Evolutionary conservation across 92 coral and sea anemone genomes (phyloP).

Genomic region (Plumapathes pennacea): DNA sequence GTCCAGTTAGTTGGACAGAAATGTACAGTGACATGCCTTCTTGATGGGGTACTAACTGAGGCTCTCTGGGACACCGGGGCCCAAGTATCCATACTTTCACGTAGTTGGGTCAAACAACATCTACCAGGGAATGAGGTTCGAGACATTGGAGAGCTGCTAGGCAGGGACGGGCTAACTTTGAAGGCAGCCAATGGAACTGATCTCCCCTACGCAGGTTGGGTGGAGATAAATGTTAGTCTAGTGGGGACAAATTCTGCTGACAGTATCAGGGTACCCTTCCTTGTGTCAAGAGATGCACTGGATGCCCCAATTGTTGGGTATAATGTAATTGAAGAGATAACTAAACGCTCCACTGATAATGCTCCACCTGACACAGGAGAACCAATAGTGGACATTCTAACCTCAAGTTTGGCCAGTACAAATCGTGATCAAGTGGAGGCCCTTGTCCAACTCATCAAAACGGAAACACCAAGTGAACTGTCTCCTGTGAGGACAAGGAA

Average conservation of each 20-base stretch:
- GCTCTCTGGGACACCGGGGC: slow-evolving; percentile 66
- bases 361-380: not conserved
- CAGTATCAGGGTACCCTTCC: slow-evolving; percentile 36
- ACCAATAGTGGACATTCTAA: slow-evolving; percentile 4
- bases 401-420: slow-evolving; percentile 21
- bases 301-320: slow-evolving; percentile 34
- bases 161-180: slow-evolving; percentile 39
- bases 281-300: slow-evolving; percentile 25
- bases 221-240: slow-evolving; percentile 20
- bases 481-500: slow-evolving; percentile 22
- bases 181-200: slow-evolving; percentile 55
- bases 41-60: slow-evolving; percentile 30
- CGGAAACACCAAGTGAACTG: slow-evolving; percentile 26
- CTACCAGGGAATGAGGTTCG: slow-evolving; percentile 24
- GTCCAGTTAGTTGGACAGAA: slow-evolving; percentile 45
- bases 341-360: slow-evolving; percentile 1
- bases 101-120: slow-evolving; percentile 23
- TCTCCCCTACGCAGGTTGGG: slow-evolving; percentile 57
- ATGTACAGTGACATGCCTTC: slow-evolving; percentile 41
- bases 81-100: slow-evolving; percentile 54
- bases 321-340: slow-evolving; percentile 33
- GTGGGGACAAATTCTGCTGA: slow-evolving; percentile 13
- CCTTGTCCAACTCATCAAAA: slow-evolving; percentile 43
- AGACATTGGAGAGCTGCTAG: slow-evolving; percentile 32
- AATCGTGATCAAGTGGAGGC: slow-evolving; percentile 42